These are phyloP conservation scores for Eugnorisma glareosa DNA, from an alignment of 2,888 invertebrate species.

Conservation along the genomic window DNA sequence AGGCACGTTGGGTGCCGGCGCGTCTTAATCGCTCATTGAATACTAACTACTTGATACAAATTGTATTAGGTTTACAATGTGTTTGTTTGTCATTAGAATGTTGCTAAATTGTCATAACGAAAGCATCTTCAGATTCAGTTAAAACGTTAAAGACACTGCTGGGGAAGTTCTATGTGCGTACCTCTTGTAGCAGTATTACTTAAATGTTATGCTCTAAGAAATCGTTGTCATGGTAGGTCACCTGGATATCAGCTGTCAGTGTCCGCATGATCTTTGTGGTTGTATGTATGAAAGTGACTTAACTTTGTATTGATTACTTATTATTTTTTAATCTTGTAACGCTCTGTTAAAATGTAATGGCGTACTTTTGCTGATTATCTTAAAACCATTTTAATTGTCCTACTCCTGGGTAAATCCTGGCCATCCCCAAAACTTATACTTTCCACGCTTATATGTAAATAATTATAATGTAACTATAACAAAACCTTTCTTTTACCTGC, in stretches of 20 bases:
- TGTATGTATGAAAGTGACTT: background rate
- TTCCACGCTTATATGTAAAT: background rate
- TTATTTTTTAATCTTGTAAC: background rate
- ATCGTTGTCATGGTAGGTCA: background rate
- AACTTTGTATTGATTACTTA: background rate
- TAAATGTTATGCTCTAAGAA: background rate
- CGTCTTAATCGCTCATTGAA: constrained; percentile 66
- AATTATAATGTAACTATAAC: no score
- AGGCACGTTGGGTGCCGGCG: constrained; percentile 68
- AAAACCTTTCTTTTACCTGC: background rate
- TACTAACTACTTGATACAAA: constrained; percentile 44
- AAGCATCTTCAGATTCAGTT: background rate
- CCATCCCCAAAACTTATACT: background rate
- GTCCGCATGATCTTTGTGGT: no score
- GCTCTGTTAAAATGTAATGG: background rate
- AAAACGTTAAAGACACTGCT: background rate
- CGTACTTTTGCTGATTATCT: background rate
- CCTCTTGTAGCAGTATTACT: background rate
- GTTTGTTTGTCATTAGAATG: background rate
- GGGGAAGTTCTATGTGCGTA: background rate
- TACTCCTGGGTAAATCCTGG: background rate
- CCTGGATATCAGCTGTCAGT: background rate
- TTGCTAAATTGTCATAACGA: background rate
- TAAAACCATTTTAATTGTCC: background rate
- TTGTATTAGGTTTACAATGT: constrained; percentile 15